Base-by-base conservation (phyloP, 2,113 vertebrate species). In the Gallinago jamesoni region DNA sequence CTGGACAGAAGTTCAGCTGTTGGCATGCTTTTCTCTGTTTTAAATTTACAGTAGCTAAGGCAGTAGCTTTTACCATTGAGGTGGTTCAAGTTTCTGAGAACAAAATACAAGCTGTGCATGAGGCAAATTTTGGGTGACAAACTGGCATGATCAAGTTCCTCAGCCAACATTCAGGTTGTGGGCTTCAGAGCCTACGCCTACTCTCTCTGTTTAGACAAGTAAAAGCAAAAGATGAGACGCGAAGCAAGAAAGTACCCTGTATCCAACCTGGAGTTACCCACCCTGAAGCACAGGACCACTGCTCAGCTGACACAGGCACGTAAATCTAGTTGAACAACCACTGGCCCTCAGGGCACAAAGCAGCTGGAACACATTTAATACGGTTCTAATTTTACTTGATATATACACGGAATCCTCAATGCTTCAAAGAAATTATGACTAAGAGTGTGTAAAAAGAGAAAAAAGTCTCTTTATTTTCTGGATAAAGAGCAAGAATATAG, bases 11-110 rank as follows among this genome's bases (percentile, higher is more conserved):
- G 37, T 78, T 94, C 57, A 77, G 56, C 91, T 92, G 24, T 63
- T 68, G 80, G 55, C 45, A 89, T 30, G n/a, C 18, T 23, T 72
- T 52, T 62, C 87, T 93, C 96, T 87, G 33, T 50, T 87, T 69
- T 62, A 91, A 39, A 62, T 75, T 77, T 47, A 84, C 48, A 91
- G 24, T 37, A 66, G 31, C n/a, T 24, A 93, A 87, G 68, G 67
- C 35, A 87, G 63, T 74, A 94, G 28, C 33, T 78, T 86, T 83
- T 56, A 83, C 48, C 33, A 33, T 4, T 68, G 57, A 87, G 47
- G 88, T 35, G 43, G 28, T 55, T 83, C 14, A 45, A 1, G 52
- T n/a, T 74, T 70, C 73, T 47, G 35, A 48, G 63, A 92, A 81
- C 12, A 81, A 91, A 93, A 63, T 23, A 52, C 6, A 28, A 45